Evolutionary conservation across 2,888 invertebrate genomes (phyloP), one percentile per base, ranked within the genome.

Genomic region (Ernsta delagoae): DNA sequence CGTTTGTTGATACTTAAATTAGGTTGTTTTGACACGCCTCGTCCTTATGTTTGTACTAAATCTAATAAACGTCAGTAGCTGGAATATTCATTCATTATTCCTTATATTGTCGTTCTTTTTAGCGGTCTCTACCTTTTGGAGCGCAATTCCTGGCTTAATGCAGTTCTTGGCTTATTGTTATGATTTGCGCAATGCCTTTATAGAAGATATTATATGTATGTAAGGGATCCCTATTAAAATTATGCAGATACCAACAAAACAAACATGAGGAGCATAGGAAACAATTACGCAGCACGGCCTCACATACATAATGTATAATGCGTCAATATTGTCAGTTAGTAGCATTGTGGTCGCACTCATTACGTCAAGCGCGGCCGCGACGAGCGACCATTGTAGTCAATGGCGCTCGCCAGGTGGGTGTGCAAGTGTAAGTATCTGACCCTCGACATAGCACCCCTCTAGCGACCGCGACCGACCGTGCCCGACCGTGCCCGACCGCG

Each of bases 1-100:
- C 90, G 90, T 92, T 93, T 93, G 93, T 93, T 92, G 91, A 93
- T 93, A 93, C 93, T 92, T 92, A 92, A 93, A 93, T 92, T 92
- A 91, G 92, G 88, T 89, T 92, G 91, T 91, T 92, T 91, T 92
- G 93, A 92, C 92, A 92, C 91, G 92, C 89, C 36, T 36, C 91
- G 90, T 89, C 90, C 90, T 90, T 88, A 89, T 91, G 91, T 90
- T 92, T 89, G 87, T 88, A 90, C 87, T 92, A 91, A 92, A 92
- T 92, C 90, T 92, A 92, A 92, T 92, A 91, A 92, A 90, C 83
- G 89, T 92, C 90, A 82, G 84, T 83, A 83, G 85, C 81, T n/a
- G n/a, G 86, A 83, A 82, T 83, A 80, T 84, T 82, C 86, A 85
- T 90, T 87, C 84, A 89, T 90, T 90, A 89, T 83, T 83, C 79